phyloP scores from a whole-genome alignment of 1,140 invertebrate species.

The Drosophila saltans region DNA sequence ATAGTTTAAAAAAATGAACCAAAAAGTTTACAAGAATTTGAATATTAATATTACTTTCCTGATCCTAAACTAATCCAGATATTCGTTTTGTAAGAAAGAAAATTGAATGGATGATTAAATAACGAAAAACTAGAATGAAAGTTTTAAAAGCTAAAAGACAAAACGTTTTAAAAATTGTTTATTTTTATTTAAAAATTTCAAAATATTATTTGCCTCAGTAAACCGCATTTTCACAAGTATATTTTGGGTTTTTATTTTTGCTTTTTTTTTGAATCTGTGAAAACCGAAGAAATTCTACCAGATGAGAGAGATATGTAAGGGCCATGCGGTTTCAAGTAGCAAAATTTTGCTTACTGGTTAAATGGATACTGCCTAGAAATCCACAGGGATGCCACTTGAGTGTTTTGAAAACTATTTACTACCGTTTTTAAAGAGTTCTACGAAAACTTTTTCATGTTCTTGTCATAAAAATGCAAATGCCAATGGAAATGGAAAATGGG shows the following conservation, averaged over 20 bases:
- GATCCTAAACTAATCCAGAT: no score
- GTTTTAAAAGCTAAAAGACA: no score
- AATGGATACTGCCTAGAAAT: conserved; percentile 37
- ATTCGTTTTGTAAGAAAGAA: no score
- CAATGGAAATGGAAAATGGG: background rate
- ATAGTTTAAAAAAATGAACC: no score
- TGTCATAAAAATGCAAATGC: conserved; percentile 57
- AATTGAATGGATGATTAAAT: no score
- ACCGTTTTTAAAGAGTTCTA: conserved; percentile 60
- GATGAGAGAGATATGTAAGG: background rate
- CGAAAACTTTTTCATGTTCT: conserved; percentile 51
- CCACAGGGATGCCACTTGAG: conserved; percentile 61
- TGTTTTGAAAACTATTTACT: conserved; percentile 58
- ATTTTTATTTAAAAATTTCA: background rate
- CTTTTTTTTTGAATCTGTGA: background rate
- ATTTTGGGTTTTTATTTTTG: background rate
- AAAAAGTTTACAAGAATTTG: no score
- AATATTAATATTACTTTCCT: no score
- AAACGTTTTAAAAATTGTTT: no score
- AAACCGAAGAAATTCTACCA: background rate
- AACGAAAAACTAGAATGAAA: no score
- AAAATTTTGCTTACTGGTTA: conserved; percentile 10
- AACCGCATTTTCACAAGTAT: background rate
- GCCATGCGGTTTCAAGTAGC: conserved; percentile 10
- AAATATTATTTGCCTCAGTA: background rate